These are phyloP conservation scores for Antennarius maculatus DNA, from an alignment of 2,797 vertebrate species.

Conservation along the genomic window DNA sequence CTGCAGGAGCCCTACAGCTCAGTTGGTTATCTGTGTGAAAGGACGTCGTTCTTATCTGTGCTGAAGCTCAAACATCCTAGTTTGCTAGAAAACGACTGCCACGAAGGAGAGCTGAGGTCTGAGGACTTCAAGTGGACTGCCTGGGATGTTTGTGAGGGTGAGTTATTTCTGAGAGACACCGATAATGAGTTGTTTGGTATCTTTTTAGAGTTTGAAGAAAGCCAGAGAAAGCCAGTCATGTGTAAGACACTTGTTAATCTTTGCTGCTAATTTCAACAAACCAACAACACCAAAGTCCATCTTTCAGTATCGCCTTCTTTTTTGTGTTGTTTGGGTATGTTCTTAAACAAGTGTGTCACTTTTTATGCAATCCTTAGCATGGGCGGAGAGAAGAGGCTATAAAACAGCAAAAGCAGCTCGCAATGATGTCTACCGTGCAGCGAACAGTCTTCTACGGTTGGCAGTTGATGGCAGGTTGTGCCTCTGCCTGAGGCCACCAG, in stretches of 20 bases:
- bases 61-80: slow-evolving; percentile 87
- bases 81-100: slow-evolving; percentile 40
- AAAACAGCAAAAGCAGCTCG: slow-evolving; percentile 91
- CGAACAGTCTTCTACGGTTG: slow-evolving; percentile 90
- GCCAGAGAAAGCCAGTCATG: neutral
- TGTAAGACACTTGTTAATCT: neutral
- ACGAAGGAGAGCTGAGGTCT: slow-evolving; percentile 48
- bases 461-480: slow-evolving; percentile 90
- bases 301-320: neutral
- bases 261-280: neutral
- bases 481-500: slow-evolving; percentile 86
- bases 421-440: slow-evolving; percentile 90
- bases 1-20: slow-evolving; percentile 94
- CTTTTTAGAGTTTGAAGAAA: neutral
- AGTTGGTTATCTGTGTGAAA: slow-evolving; percentile 89
- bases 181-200: neutral
- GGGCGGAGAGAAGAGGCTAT: slow-evolving; percentile 92
- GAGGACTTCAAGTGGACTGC: slow-evolving; percentile 85
- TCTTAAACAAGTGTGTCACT: neutral
- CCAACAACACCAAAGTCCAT: neutral
- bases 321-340: neutral
- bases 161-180: neutral
- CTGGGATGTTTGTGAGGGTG: slow-evolving; percentile 94
- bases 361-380: slow-evolving; percentile 76
- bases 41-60: slow-evolving; percentile 80